These are phyloP conservation scores for Conchocele bisecta DNA, from an alignment of 2,888 invertebrate species.

Conservation along the genomic window DNA sequence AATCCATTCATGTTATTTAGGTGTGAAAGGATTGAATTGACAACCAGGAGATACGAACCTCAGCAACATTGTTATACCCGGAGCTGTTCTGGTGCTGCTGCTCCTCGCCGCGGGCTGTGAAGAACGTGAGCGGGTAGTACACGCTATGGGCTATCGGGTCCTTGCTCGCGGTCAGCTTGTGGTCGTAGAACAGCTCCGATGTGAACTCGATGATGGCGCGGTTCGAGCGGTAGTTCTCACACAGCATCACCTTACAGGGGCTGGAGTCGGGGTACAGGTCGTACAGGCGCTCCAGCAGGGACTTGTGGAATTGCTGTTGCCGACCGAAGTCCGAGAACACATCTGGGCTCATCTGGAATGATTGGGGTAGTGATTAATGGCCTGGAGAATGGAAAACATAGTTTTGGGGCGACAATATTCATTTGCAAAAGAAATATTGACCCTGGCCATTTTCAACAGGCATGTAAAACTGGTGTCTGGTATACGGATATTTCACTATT, in stretches of 20 bases:
- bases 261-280: constrained; percentile 89
- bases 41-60: constrained; percentile 84
- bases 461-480: too few species aligned
- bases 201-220: constrained; percentile 91
- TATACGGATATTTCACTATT: too few species aligned
- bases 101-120: constrained; percentile 91
- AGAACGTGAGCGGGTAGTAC: constrained; percentile 90
- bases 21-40: not conserved
- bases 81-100: constrained; percentile 89
- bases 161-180: constrained; percentile 89
- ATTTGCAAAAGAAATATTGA: too few species aligned
- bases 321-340: constrained; percentile 87
- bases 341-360: constrained; percentile 89
- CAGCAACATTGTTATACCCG: constrained; percentile 91
- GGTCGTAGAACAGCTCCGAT: constrained; percentile 91
- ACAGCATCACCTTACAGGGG: constrained; percentile 90
- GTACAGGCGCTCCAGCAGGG: constrained; percentile 90
- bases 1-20: too few species aligned
- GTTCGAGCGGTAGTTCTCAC: constrained; percentile 93
- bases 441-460: too few species aligned
- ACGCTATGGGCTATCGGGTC: constrained; percentile 88
- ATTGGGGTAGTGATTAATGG: not conserved
- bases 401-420: too few species aligned
- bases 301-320: constrained; percentile 84
- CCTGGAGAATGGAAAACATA: too few species aligned